Evolutionary conservation across 2,797 vertebrate genomes (phyloP), one percentile per base, ranked within the genome.

Genomic region (Poecilia velifera): DNA sequence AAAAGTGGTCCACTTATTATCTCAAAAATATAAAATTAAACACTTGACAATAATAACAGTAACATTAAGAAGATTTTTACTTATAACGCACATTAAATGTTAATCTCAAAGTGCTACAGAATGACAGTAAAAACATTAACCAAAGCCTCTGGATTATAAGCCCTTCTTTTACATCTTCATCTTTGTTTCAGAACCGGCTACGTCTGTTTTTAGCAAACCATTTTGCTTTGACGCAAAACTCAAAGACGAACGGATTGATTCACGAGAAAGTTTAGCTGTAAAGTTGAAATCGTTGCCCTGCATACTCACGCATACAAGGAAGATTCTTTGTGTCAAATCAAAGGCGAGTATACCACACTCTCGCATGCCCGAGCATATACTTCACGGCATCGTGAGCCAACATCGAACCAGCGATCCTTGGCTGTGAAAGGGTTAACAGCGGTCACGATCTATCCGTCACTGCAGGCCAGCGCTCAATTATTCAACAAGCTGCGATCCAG

Each of bases 381-480:
- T 62, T 70, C 55, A 71, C 75, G 84, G 83, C 81, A 41, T 76
- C 45, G 72, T 64, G 76, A 70, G 73, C 59, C 75, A 75, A 73
- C 78, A 74, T 53, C 53, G 78, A 88, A 83, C 76, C 78, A 84
- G 9, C 88, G 88, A 91, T 89, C 90, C 88, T 82, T 91, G 90
- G 91, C 88, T 90, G 91, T 89, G 84, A 92, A 91, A 89, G 93
- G 93, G 93, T 94, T 94, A 95, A 94, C 79, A 73, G 86, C 79
- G 72, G 91, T 91, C 93, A 84, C 62, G 78, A 92, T 93, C 88
- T 88, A 85, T 89, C 90, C 86, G 77, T 88, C 76, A 74, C 90
- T 88, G 87, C 74, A 89, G 89, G 87, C 76, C 83, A 43, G 36
- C 51, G 6, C 80, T 95, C 85, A 95, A 95, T 95, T 90, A 95